Evolutionary conservation across 2,888 invertebrate genomes (phyloP), one percentile per base, ranked within the genome.

Genomic region (Cheilosia vernalis): DNA sequence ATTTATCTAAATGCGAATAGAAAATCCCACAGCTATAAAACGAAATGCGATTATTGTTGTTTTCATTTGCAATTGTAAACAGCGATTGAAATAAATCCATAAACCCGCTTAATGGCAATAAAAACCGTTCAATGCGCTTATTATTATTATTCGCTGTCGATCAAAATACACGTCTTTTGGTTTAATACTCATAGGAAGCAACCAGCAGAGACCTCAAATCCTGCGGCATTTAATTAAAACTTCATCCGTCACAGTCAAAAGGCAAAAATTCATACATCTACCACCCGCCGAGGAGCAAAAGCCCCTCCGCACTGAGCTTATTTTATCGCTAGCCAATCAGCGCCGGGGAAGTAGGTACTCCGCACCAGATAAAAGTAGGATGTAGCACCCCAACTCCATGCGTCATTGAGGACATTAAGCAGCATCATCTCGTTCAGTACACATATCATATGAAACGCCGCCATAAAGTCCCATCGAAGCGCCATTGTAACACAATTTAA

Each of bases 181-280:
- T 42, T 61, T 30, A 10, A 37, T 56, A 33, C 17, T 24, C 9
- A 9, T 21, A 21, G 13, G 17, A 21, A 33, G 6, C 30, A 61
- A 42, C 17, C 40, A 30, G 5, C 24, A 24, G 4, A 44, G n/a
- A 15, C 4, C 21, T 21, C 33, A 17, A 42, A 27, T 40, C 47
- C 27, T 9, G 19, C 47, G 83, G 53, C 61, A 70, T 83, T 73
- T 78, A 73, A 78, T 78, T 83, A 73, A 83, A 73, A 72, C 30
- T 73, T 67, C 55, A 78, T 83, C 78, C 66, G 49, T 78, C 77
- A 61, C 53, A 61, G 77, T 78, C 70, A 49, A 49, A 78, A 19
- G n/a, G 27, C 55, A 21, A 51, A 44, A 42, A 67, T 58, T 49
- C 66, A 60, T 76, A 51, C 24, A 40, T 17, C 7, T 15, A 40